Base-by-base conservation (phyloP, 1,140 invertebrate species). In the Oedothorax gibbosus region DNA sequence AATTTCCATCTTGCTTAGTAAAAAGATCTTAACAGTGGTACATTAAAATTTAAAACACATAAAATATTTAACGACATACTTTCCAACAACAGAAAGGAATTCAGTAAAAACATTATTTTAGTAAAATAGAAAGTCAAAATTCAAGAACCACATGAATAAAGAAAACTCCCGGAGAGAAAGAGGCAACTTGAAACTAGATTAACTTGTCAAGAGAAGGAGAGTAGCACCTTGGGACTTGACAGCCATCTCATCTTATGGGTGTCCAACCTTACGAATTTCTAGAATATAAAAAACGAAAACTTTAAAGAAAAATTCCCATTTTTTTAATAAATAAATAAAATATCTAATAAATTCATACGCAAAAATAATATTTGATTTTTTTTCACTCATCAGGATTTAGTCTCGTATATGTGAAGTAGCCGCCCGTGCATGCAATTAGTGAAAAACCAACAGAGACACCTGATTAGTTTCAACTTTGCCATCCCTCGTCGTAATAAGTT, bases 381-480 rank as follows among this genome's bases (percentile, higher is more conserved):
- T 79, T 77, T 12, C 49, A 6, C 20, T 49, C 56, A 57, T 12
- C 50, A 79, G 56, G 50, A 57, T 79, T 79, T 68, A 54, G 64
- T 79, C 68, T 79, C 56, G 77, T 79, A 56, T 79, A 79, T 56
- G 77, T 68, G 53, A 53, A 68, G 64, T 68, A 68, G 64, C 49
- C 77, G 64, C 64, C 56, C 12, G 8, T 68, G 77, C 77, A 56
- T 68, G 62, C 75, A 77, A 77, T 77, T 77, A 77, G 75, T 65
- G 75, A 77, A 77, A 77, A 77, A 65, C 77, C 64, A 79, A 68
- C 77, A 79, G 64, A 79, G 35, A 62, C 21, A 21, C 51, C 50
- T 79, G 77, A 79, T 68, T 79, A 79, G 64, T 79, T 79, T 79
- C 64, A 79, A 79, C 77, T 68, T 79, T 79, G 77, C 68, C 77